Conservation (phyloP, 1,140 invertebrate species). For the Metopolophium dirhodum region DNA sequence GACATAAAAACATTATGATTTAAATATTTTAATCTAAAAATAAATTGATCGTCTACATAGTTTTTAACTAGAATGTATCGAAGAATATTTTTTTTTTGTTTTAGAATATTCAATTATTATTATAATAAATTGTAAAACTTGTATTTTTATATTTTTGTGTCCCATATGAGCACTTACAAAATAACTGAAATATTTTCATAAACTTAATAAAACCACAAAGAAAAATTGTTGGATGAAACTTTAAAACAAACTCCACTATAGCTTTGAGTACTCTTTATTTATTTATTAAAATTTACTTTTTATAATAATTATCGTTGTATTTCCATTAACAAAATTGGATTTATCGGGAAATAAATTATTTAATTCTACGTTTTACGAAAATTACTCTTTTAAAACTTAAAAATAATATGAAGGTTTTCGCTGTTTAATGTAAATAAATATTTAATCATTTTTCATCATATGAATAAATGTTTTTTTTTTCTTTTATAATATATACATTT, state of each 20-base stretch:
- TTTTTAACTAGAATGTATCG: not conserved
- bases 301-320: not conserved
- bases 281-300: not conserved
- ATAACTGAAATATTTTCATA: not conserved
- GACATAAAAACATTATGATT: not conserved
- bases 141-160: not conserved
- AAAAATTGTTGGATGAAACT: not conserved
- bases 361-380: not conserved
- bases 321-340: not conserved
- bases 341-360: not conserved
- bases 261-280: not conserved
- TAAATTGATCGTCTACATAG: not conserved
- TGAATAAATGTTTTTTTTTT: not conserved
- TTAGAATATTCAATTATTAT: not conserved
- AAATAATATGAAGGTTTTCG: not conserved
- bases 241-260: not conserved
- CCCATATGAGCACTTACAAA: not conserved
- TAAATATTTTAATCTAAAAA: not conserved
- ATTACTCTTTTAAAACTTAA: not conserved
- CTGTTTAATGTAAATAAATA: not conserved
- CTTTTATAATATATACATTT: too few species aligned
- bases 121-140: not conserved
- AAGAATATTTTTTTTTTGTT: not conserved
- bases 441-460: not conserved
- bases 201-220: not conserved